Evolutionary conservation across 2,888 invertebrate genomes (phyloP).

Genomic region (Ganaspis brasiliensis): DNA sequence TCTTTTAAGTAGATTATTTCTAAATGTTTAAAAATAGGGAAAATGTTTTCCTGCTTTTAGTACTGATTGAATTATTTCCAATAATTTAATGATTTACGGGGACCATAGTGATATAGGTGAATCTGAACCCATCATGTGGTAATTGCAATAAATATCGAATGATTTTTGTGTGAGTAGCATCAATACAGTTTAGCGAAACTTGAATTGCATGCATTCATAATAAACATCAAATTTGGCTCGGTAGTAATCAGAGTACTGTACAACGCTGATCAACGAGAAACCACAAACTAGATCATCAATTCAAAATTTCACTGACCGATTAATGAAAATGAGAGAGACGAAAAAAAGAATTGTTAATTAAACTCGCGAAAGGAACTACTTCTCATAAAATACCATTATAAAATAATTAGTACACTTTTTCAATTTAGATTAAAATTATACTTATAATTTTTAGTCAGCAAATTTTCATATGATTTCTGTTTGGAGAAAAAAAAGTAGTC

Average conservation of each 20-base stretch:
- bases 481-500: too few species aligned
- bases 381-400: too few species aligned
- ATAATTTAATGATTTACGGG: not conserved
- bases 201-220: slow-evolving; percentile 15
- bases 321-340: slow-evolving; percentile 20
- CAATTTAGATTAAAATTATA: too few species aligned
- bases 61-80: not conserved
- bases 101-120: not conserved
- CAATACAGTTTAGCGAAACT: slow-evolving; percentile 1
- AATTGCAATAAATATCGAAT: not conserved
- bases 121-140: not conserved
- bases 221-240: slow-evolving; percentile 24
- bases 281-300: slow-evolving; percentile 19
- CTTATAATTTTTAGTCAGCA: too few species aligned
- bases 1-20: too few species aligned
- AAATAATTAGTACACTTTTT: too few species aligned
- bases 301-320: slow-evolving; percentile 21
- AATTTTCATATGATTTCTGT: too few species aligned
- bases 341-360: not conserved
- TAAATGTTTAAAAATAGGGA: too few species aligned
- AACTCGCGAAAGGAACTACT: not conserved
- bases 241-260: slow-evolving; percentile 23
- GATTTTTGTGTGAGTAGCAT: not conserved
- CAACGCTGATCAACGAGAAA: slow-evolving; percentile 34
- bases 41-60: not conserved